Evolutionary conservation across 2,113 vertebrate genomes (phyloP).

Genomic region (Anser cygnoides): DNA sequence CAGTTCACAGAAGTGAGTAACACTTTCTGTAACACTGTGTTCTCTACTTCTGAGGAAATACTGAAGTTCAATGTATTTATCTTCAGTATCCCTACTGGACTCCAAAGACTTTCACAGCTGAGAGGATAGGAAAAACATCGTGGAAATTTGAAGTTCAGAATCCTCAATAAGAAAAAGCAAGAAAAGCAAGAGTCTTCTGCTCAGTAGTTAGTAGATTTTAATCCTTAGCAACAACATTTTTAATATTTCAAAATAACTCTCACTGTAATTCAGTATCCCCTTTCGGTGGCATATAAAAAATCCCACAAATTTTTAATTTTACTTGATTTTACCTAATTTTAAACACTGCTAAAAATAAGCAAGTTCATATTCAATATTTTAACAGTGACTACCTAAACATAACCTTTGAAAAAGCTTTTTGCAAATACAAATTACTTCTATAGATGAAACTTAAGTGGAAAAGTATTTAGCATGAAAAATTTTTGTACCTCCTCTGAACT

Average conservation of each 20-base stretch:
- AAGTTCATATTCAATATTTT: not conserved
- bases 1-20: not conserved
- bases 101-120: not conserved
- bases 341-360: not conserved
- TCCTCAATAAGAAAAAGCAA: not conserved
- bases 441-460: not conserved
- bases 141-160: not conserved
- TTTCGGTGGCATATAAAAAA: not conserved
- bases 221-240: not conserved
- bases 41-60: constrained; percentile 9
- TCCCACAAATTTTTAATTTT: not conserved
- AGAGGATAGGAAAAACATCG: not conserved
- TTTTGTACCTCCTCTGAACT: not conserved
- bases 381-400: not conserved
- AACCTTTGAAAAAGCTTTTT: not conserved
- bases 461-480: not conserved
- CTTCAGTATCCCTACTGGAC: not conserved
- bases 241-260: not conserved
- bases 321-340: not conserved
- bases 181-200: not conserved
- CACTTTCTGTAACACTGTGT: not conserved
- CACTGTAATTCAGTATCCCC: not conserved
- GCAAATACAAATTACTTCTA: not conserved
- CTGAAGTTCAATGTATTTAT: not conserved
- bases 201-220: not conserved